These are phyloP conservation scores for Parasteatoda tepidariorum DNA, from an alignment of 1,140 invertebrate species.

Conservation along the genomic window DNA sequence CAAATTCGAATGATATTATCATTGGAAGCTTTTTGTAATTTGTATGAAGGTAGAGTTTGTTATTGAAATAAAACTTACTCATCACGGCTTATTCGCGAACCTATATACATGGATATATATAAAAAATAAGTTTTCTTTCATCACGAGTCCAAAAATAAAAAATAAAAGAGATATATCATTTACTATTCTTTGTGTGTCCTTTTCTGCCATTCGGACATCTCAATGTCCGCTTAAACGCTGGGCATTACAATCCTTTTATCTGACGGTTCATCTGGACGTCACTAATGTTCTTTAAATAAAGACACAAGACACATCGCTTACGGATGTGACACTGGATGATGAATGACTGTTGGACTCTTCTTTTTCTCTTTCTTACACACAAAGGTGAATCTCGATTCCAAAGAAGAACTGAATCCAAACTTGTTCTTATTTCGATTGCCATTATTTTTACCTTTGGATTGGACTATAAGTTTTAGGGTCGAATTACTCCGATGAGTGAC, in stretches of 20 bases:
- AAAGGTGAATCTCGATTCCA: neutral
- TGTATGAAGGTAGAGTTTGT: too few relatives aligned
- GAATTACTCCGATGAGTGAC: too few relatives aligned
- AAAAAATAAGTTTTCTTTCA: neutral
- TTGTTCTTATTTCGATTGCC: neutral
- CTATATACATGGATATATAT: too few relatives aligned
- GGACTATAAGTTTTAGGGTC: too few relatives aligned
- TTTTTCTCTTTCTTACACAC: too few relatives aligned
- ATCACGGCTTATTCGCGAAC: too few relatives aligned
- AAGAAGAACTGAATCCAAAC: neutral
- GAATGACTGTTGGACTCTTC: conserved; percentile 8
- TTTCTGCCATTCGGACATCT: neutral
- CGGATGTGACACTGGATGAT: conserved; percentile 27
- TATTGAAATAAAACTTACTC: too few relatives aligned
- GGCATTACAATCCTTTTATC: conserved; percentile 22
- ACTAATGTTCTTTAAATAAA: conserved; percentile 34
- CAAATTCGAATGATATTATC: too few relatives aligned
- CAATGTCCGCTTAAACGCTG: conserved; percentile 21
- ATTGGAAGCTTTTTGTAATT: too few relatives aligned
- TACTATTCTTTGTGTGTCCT: neutral
- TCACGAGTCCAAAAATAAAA: neutral
- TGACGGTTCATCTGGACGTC: conserved; percentile 13
- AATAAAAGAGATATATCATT: neutral
- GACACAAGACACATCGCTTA: conserved; percentile 27
- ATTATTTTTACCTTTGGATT: too few relatives aligned